Evolutionary conservation across 2,113 vertebrate species (phyloP), one percentile per base, ranked within the genome.

Genomic region (Sander lucioperca): DNA sequence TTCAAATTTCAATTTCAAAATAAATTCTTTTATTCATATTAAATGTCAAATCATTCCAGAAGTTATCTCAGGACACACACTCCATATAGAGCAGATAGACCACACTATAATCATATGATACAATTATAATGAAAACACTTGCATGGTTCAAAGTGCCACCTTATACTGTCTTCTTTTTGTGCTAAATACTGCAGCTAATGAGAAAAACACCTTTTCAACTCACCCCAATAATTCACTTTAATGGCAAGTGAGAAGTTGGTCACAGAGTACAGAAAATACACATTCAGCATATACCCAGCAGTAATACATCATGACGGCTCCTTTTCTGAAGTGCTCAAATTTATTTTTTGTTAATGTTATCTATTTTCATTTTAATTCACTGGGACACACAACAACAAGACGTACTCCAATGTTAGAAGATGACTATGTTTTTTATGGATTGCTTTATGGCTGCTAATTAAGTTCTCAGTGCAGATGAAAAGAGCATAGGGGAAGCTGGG

Each of bases 131-230:
- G 70, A 48, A 70, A 76, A 79, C 33, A 47, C 56, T 51, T n/a
- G 25, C 14, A 25, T 45, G 27, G n/a, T 43, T 39, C 27, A 71
- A 54, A 84, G 74, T 19, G 1, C 19, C 63, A 51, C 19, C 63
- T 0, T 69, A 63, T 6, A 19, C 18, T 0, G 3, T 36, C 8
- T 66, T 30, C 33, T 68, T 18, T 5, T 65, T 74, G 25, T 47
- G 77, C 79, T 77, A 88, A 59, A 53, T 33, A 47, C 63, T 68
- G 78, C 48, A 70, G 62, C 15, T 14, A 39, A 57, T 68, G 59
- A 77, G 45, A 65, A n/a, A 81, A 85, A 86, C 63, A 80, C 86
- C 70, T 59, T 65, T 74, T 77, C 53, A 23, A 67, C 71, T 65
- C 43, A 12, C 27, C 67, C 23, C 62, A 69, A 65, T 63, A 75